These are phyloP conservation scores for human (Homo sapiens) DNA, from an alignment of 2,113 vertebrate species.

Conservation along the genomic window GRCh38 chr12:107356501-107357000, in stretches of 20 bases:
- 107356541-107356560: not conserved
- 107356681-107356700: not conserved
- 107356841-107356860: not conserved
- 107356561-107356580: not conserved
- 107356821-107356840: not conserved
- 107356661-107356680: not conserved
- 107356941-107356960: constrained; percentile 20
- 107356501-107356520: not conserved
- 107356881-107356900: not conserved
- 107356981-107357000: not conserved
- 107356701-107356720: not conserved
- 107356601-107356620: not conserved
- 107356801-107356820: not conserved
- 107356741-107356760: not conserved
- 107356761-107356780: not conserved
- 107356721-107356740: not conserved
- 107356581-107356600: not conserved
- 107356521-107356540: not conserved
- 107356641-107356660: not conserved
- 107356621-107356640: not conserved
- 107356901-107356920: not conserved
- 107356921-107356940: not conserved
- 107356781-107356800: not conserved
- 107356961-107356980: not conserved
- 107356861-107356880: not conserved